These are phyloP conservation scores for Holacanthella duospinosa DNA, from an alignment of 2,888 invertebrate genomes.

Conservation along the genomic window DNA sequence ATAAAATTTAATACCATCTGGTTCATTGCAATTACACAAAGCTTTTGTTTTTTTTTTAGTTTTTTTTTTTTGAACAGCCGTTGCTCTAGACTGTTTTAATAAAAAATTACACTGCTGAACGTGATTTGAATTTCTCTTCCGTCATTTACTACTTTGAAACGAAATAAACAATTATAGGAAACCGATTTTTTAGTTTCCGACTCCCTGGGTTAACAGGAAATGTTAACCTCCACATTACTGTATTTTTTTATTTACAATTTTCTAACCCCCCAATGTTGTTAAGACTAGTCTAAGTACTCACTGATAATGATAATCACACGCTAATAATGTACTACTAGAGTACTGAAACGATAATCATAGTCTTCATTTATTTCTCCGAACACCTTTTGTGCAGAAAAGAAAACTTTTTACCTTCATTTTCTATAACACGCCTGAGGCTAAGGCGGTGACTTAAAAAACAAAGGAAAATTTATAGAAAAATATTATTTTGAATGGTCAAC, in stretches of 20 bases:
- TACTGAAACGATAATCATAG: neutral
- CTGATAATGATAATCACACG: neutral
- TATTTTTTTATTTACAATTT: neutral
- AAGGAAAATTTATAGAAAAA: too few relatives aligned
- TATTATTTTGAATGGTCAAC: too few relatives aligned
- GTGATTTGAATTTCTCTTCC: neutral
- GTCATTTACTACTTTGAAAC: neutral
- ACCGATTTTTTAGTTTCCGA: neutral
- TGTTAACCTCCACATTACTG: neutral
- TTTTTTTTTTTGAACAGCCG: too few relatives aligned
- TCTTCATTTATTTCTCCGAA: neutral
- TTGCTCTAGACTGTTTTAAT: too few relatives aligned
- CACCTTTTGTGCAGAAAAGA: too few relatives aligned
- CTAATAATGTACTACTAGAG: neutral
- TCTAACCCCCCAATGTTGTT: neutral
- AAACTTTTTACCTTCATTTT: neutral
- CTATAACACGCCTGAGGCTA: too few relatives aligned
- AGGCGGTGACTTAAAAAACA: too few relatives aligned
- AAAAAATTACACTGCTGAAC: neutral
- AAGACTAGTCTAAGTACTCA: neutral
- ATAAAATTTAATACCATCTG: too few relatives aligned
- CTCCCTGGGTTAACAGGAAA: neutral
- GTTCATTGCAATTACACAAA: too few relatives aligned
- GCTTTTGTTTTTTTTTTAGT: too few relatives aligned
- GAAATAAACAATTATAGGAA: neutral